Conservation (phyloP, 2,797 vertebrate species). For the Gallinago solitaria region DNA sequence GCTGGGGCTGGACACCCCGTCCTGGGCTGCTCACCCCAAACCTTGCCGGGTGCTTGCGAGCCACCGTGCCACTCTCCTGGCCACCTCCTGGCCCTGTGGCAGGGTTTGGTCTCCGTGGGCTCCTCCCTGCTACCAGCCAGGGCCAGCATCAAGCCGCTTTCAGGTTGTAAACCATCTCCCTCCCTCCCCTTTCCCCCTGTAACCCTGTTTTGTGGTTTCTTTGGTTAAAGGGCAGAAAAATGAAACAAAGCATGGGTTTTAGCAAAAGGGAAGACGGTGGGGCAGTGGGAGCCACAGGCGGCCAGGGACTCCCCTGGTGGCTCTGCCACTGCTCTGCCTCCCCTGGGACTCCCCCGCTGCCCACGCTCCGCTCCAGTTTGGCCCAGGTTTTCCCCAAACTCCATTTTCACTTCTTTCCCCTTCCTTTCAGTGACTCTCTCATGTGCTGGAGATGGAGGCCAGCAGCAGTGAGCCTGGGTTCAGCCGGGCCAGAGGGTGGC, state of each 20-base stretch:
- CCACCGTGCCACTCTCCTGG: rapidly evolving
- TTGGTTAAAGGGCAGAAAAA: background rate
- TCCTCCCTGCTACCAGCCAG: background rate
- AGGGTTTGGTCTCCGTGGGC: background rate
- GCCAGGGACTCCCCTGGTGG: background rate
- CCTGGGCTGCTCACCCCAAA: background rate
- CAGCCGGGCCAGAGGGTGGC: rapidly evolving
- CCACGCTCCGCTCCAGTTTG: background rate
- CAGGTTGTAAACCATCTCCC: rapidly evolving
- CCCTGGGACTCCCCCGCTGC: background rate
- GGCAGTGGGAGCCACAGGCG: rapidly evolving
- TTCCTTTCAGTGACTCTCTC: background rate
- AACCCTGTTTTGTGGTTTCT: background rate
- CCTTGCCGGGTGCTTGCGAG: background rate
- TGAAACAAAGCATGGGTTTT: background rate
- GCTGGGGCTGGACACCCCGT: rapidly evolving
- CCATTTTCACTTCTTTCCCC: background rate
- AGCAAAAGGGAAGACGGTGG: background rate
- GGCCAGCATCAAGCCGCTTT: background rate
- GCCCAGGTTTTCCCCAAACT: background rate
- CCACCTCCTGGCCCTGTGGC: rapidly evolving
- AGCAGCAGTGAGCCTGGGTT: rapidly evolving
- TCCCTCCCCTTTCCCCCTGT: background rate
- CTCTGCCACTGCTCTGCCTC: background rate
- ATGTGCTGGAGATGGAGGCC: background rate